These are phyloP conservation scores for Ophioninae sp. DNA, from an alignment of 2,888 invertebrate species.

Conservation along the genomic window DNA sequence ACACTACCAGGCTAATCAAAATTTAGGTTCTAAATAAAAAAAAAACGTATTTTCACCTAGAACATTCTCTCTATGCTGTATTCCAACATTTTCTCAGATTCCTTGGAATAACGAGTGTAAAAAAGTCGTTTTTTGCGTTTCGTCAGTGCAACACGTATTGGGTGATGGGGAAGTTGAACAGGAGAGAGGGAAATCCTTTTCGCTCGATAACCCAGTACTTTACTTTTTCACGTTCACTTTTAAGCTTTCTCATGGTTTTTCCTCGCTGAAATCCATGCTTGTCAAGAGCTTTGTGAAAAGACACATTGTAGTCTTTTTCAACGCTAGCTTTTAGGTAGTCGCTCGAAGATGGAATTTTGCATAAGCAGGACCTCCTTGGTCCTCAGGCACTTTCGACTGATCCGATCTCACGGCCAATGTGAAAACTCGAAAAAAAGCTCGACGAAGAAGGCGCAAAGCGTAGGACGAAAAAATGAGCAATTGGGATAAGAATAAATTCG, in stretches of 20 bases:
- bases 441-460: not conserved
- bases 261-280: not conserved
- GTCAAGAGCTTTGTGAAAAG: not conserved
- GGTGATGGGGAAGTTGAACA: not conserved
- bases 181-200: not conserved
- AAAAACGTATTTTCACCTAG: too few relatives aligned
- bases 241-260: not conserved
- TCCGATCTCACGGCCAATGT: not conserved
- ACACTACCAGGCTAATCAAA: too few relatives aligned
- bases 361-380: constrained; percentile 1
- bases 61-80: too few relatives aligned
- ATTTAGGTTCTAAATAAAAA: too few relatives aligned
- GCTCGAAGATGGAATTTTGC: not conserved
- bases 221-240: not conserved
- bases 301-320: not conserved
- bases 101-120: too few relatives aligned
- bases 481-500: constrained; percentile 27
- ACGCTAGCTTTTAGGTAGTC: not conserved
- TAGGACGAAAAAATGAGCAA: not conserved
- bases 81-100: too few relatives aligned
- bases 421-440: not conserved
- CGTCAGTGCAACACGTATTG: not conserved
- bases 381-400: not conserved
- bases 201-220: not conserved
- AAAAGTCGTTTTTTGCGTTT: too few relatives aligned